Evolutionary conservation across 2,888 invertebrate species (phyloP).

Genomic region (Vannuccia rotundouncinata): DNA sequence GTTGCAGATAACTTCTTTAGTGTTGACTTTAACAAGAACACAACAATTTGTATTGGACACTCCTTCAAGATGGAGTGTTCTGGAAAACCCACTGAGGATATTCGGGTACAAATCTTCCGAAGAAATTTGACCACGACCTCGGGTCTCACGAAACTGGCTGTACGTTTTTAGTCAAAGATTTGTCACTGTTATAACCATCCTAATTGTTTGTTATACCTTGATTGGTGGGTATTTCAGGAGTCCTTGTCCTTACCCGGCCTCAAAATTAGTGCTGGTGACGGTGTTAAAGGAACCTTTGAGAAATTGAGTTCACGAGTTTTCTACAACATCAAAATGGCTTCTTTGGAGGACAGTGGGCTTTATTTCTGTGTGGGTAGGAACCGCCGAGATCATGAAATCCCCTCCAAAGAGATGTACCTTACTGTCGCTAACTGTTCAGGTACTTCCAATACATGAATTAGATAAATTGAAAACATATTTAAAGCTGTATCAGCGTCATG

Average conservation of each 20-base stretch:
- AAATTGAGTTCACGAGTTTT: neutral
- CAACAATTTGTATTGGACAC: neutral
- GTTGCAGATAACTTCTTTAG: no score
- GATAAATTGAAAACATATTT: no score
- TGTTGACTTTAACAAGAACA: neutral
- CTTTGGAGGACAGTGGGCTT: neutral
- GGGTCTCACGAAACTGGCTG: no score
- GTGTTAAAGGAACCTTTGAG: neutral
- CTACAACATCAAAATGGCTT: neutral
- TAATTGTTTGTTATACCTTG: no score
- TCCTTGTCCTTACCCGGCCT: neutral
- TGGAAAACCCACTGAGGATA: neutral
- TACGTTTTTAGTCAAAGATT: no score
- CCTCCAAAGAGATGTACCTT: neutral
- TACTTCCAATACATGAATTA: no score
- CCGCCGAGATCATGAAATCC: neutral
- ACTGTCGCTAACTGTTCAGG: neutral
- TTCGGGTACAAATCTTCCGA: neutral
- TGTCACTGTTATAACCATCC: no score
- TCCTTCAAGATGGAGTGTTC: neutral
- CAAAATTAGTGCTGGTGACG: neutral
- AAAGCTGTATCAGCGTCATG: no score
- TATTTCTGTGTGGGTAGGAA: neutral
- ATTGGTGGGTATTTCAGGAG: no score
- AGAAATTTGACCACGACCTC: no score